Conservation (phyloP, 2,113 vertebrate species). For the Syngnathus typhle region DNA sequence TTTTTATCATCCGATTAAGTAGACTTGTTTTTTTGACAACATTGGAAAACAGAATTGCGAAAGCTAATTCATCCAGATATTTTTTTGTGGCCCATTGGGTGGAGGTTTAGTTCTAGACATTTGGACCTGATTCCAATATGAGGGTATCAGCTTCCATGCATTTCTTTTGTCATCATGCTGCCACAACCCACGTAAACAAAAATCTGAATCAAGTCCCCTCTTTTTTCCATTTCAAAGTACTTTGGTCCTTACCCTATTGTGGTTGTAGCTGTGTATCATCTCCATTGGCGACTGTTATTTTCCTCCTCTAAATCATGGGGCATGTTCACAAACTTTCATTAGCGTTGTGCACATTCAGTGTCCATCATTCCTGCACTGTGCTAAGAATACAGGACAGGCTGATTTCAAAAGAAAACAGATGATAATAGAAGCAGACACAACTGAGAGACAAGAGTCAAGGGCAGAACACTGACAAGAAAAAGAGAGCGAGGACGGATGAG, state of each 20-base stretch:
- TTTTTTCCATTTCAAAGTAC: neutral
- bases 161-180: too few species aligned
- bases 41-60: too few species aligned
- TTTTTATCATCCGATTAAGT: too few species aligned
- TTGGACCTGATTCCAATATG: too few species aligned
- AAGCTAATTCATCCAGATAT: too few species aligned
- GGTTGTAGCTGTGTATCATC: neutral
- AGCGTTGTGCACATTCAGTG: neutral
- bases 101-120: too few species aligned
- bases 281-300: neutral
- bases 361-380: neutral
- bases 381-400: neutral
- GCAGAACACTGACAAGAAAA: neutral
- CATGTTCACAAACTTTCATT: neutral
- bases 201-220: too few species aligned
- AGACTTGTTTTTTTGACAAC: too few species aligned
- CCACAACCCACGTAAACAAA: too few species aligned
- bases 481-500: neutral
- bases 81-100: too few species aligned
- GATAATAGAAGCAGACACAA: conserved; percentile 2
- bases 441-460: conserved; percentile 6
- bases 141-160: too few species aligned
- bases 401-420: neutral
- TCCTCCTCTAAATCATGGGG: neutral
- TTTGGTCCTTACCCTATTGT: neutral